phyloP scores from a whole-genome alignment of 2,113 vertebrate species.

The Himantopus leucocephalus region DNA sequence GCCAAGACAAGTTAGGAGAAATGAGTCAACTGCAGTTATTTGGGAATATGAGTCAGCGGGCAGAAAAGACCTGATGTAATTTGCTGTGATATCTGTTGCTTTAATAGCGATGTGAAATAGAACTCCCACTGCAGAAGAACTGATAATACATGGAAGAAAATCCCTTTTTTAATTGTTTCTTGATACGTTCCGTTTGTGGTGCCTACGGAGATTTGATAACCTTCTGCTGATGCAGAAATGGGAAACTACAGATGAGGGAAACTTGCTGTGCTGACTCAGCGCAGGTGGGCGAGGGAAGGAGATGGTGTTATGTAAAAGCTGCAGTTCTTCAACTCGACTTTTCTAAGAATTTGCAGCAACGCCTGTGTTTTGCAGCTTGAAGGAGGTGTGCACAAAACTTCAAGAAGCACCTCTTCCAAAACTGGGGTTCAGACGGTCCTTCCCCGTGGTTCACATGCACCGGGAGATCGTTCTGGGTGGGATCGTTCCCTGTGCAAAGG shows the following conservation, averaged over 20 bases:
- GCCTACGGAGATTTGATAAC: background rate
- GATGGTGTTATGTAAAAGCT: background rate
- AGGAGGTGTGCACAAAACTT: background rate
- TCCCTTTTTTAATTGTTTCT: background rate
- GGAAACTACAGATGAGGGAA: background rate
- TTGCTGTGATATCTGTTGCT: background rate
- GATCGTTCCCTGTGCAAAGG: background rate
- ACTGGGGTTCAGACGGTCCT: rapidly evolving
- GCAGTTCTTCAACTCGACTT: background rate
- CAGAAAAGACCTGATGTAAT: background rate
- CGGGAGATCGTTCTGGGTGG: rapidly evolving
- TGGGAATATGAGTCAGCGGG: slow-evolving; percentile 40
- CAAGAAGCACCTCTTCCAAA: background rate
- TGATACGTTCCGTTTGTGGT: rapidly evolving
- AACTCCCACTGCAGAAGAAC: background rate
- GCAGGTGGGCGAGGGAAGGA: slow-evolving; percentile 37
- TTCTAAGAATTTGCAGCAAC: background rate
- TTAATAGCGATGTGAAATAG: background rate
- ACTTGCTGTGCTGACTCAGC: slow-evolving; percentile 3
- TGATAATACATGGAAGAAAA: background rate
- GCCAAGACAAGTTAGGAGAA: background rate
- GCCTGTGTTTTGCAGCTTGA: background rate
- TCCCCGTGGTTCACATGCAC: rapidly evolving
- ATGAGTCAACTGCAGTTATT: slow-evolving; percentile 29
- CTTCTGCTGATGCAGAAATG: background rate